Percentiles rank a stretch among this genome's conserved stretches.
These are phyloP conservation scores for Chlamydotis undulata DNA, from an alignment of 2,113 vertebrate genomes.

Conservation along the genomic window DNA sequence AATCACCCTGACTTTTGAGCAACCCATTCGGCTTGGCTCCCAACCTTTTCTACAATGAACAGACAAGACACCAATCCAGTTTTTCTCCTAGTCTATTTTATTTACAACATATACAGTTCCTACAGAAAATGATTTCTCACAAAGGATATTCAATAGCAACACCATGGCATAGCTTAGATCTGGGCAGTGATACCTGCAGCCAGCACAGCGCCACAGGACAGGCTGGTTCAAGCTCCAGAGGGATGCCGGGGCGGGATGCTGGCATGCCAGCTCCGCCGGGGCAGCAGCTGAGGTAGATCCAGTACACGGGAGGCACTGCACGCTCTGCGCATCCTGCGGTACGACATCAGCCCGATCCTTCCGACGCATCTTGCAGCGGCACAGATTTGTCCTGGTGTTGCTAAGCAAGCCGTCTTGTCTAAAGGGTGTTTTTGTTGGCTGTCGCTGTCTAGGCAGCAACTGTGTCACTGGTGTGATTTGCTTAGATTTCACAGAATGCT, in stretches of 20 bases:
- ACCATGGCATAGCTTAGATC: not conserved
- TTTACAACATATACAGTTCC: conserved; percentile 66
- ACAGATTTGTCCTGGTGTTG: not conserved
- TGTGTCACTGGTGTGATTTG: not conserved
- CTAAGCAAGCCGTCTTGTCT: not conserved
- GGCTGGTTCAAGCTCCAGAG: not conserved
- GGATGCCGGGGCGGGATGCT: not conserved
- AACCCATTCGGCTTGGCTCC: not conserved
- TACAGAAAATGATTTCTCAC: conserved; percentile 27
- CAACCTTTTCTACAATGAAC: not conserved
- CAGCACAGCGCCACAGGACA: not conserved
- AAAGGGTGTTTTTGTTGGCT: not conserved
- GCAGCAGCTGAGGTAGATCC: conserved; percentile 58
- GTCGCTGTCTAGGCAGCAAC: not conserved
- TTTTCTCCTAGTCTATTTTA: conserved; percentile 17
- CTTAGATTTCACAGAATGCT: conserved; percentile 23
- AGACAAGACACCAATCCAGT: not conserved
- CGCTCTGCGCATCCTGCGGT: not conserved
- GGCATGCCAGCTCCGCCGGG: not conserved
- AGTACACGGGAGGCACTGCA: not conserved
- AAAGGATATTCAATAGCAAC: conserved; percentile 21
- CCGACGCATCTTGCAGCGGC: not conserved
- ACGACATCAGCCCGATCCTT: not conserved
- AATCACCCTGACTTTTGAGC: not conserved
- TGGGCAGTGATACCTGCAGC: not conserved